phyloP scores from a whole-genome alignment of 1,140 invertebrate genomes.

The Heterodera schachtii region DNA sequence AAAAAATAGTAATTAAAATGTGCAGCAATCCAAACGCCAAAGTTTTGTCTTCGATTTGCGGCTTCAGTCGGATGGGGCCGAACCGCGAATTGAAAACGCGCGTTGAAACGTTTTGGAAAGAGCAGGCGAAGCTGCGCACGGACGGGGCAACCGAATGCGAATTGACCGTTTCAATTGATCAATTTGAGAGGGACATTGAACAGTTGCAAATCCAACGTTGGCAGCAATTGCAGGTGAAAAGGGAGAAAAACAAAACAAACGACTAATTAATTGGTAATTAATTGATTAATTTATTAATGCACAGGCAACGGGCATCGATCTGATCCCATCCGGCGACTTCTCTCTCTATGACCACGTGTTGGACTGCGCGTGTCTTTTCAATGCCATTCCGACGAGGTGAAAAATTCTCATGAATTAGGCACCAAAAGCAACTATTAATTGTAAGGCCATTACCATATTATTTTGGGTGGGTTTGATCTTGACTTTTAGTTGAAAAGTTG shows the following conservation, averaged over 20 bases:
- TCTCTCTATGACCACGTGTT: conserved; percentile 30
- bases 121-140: background rate
- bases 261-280: background rate
- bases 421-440: too few species aligned
- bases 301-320: conserved; percentile 22
- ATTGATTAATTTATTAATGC: background rate
- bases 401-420: background rate
- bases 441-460: too few species aligned
- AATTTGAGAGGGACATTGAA: conserved; percentile 27
- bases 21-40: conserved; percentile 3
- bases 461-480: too few species aligned
- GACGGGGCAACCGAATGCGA: background rate
- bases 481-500: too few species aligned
- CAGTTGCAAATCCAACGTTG: conserved; percentile 27
- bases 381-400: conserved; percentile 21
- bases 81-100: conserved; percentile 30
- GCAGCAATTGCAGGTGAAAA: conserved; percentile 14
- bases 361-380: conserved; percentile 30
- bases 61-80: conserved; percentile 33
- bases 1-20: background rate
- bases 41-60: conserved; percentile 27
- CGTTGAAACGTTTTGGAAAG: conserved; percentile 29
- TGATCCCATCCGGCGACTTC: conserved; percentile 24
- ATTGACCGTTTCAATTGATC: background rate
- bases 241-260: too few species aligned